These are phyloP conservation scores for Heliconius nattereri DNA, from an alignment of 1,140 invertebrate genomes.

Conservation along the genomic window DNA sequence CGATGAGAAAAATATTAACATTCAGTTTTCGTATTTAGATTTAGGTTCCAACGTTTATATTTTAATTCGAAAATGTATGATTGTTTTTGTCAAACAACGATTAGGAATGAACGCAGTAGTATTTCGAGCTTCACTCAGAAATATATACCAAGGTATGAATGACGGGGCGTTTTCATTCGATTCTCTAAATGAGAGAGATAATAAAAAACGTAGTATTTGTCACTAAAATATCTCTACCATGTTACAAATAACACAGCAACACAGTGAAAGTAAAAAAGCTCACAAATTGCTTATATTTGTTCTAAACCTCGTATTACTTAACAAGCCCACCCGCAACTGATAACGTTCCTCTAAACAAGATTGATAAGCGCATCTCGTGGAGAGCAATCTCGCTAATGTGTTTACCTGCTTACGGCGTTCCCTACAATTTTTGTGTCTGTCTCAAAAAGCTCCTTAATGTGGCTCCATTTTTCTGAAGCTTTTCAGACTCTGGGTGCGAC, in stretches of 20 bases:
- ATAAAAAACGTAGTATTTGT: not conserved
- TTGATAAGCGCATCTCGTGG: slow-evolving; percentile 45
- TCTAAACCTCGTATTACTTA: slow-evolving; percentile 12
- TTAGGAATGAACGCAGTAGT: too few relatives aligned
- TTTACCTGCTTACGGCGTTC: slow-evolving; percentile 57
- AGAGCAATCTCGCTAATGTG: slow-evolving; percentile 66
- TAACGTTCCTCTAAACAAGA: slow-evolving; percentile 47
- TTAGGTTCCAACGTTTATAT: too few relatives aligned
- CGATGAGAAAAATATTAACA: too few relatives aligned
- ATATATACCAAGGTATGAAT: not conserved
- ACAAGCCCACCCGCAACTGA: slow-evolving; percentile 29
- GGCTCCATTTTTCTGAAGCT: slow-evolving; percentile 54
- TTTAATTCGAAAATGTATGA: too few relatives aligned
- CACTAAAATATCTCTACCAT: not conserved
- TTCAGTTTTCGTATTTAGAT: too few relatives aligned
- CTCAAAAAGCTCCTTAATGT: slow-evolving; percentile 57
- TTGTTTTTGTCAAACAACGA: too few relatives aligned
- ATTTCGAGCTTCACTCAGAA: not conserved
- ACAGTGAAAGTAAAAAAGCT: not conserved
- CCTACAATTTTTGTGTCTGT: slow-evolving; percentile 47
- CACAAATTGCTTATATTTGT: not conserved
- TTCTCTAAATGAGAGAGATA: not conserved
- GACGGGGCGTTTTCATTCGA: not conserved
- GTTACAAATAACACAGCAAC: not conserved
- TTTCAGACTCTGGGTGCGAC: slow-evolving; percentile 49